phyloP scores from a whole-genome alignment of 2,113 vertebrate species.

The Dicaeum eximium region DNA sequence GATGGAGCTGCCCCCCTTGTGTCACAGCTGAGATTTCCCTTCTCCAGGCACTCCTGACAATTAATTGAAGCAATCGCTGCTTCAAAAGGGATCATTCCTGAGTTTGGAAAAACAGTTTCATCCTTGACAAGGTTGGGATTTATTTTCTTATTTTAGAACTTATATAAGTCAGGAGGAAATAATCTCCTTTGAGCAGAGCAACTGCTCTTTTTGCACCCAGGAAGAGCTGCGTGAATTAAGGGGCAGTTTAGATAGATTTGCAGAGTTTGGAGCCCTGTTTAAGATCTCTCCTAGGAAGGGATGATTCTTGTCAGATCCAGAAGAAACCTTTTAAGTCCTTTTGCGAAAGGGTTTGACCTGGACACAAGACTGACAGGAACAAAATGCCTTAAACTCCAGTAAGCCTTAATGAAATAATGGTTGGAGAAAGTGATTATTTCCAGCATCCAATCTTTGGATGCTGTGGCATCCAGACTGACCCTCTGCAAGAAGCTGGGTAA shows the following conservation, averaged over 20 bases:
- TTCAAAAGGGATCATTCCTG: background rate
- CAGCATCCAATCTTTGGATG: background rate
- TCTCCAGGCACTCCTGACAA: background rate
- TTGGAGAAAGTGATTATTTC: background rate
- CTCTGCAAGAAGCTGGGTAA: background rate
- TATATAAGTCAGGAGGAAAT: conserved; percentile 36
- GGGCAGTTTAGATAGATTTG: background rate
- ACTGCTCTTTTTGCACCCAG: background rate
- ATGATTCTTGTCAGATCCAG: background rate
- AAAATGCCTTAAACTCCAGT: background rate
- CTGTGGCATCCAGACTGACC: background rate
- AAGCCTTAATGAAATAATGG: background rate
- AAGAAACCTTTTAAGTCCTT: background rate
- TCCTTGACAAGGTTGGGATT: conserved; percentile 28
- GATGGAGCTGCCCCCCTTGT: background rate
- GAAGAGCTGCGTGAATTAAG: background rate
- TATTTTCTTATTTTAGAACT: conserved; percentile 61
- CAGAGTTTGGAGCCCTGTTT: background rate
- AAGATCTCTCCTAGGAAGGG: background rate
- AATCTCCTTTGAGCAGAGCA: conserved; percentile 38
- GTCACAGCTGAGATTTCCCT: background rate
- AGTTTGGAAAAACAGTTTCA: background rate
- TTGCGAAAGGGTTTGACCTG: background rate
- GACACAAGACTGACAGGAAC: background rate
- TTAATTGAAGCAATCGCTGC: rapidly evolving